These are phyloP conservation scores for Romanomermis culicivorax DNA, from an alignment of 2,888 invertebrate genomes.

Conservation along the genomic window DNA sequence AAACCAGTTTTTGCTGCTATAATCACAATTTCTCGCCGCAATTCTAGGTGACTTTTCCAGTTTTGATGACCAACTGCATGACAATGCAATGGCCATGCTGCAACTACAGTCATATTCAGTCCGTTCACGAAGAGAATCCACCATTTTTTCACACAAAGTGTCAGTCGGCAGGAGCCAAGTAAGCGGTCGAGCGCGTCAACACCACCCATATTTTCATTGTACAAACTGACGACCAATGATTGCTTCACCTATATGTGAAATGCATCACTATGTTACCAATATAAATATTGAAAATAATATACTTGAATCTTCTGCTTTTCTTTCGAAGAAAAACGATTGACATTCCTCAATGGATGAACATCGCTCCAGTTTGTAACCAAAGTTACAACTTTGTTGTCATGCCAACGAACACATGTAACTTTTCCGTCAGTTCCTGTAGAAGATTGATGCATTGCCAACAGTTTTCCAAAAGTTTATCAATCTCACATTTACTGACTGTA, in stretches of 20 bases:
- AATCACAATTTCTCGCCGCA: not conserved
- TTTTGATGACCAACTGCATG: too few relatives aligned
- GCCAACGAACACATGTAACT: not conserved
- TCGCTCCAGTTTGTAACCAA: not conserved
- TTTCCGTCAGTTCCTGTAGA: too few relatives aligned
- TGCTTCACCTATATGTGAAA: too few relatives aligned
- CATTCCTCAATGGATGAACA: not conserved
- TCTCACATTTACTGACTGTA: not conserved
- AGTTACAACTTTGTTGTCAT: not conserved
- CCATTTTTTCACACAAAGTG: not conserved
- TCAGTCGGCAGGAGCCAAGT: not conserved
- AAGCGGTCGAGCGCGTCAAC: not conserved
- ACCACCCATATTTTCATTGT: not conserved
- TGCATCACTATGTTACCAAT: too few relatives aligned
- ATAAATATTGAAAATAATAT: too few relatives aligned
- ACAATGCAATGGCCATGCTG: not conserved
- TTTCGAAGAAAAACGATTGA: not conserved
- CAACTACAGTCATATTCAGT: not conserved
- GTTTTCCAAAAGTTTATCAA: not conserved
- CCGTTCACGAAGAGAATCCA: not conserved
- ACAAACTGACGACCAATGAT: not conserved
- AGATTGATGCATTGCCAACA: too few relatives aligned
- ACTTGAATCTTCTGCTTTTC: not conserved
- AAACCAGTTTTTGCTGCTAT: not conserved
- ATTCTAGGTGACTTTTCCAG: not conserved